Evolutionary conservation across 37 sponge, comb jelly and placozoan genomes (phyloP).

Genomic region (Tethya wilhelma): DNA sequence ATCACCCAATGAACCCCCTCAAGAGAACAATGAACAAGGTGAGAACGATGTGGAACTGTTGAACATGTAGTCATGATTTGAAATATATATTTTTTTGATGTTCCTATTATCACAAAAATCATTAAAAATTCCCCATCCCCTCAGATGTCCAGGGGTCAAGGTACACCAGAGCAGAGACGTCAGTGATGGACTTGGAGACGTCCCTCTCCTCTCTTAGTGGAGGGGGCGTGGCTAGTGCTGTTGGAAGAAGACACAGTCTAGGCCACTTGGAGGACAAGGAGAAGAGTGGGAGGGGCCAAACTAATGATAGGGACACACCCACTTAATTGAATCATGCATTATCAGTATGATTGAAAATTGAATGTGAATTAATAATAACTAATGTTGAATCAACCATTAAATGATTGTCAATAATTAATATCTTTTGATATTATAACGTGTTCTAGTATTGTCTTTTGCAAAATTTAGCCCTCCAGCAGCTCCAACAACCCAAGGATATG

Average conservation of each 20-base stretch:
- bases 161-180: background rate
- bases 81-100: background rate
- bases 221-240: background rate
- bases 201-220: background rate
- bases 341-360: too few species aligned
- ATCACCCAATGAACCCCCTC: background rate
- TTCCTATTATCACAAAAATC: too few species aligned
- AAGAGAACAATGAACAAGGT: background rate
- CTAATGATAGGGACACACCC: too few species aligned
- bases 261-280: background rate
- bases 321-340: too few species aligned
- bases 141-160: background rate
- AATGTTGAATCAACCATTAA: too few species aligned
- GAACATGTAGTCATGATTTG: background rate
- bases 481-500: too few species aligned
- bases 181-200: background rate
- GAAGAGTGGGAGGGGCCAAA: background rate
- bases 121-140: background rate
- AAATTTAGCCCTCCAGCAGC: too few species aligned
- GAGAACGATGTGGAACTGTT: too few species aligned
- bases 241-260: slow-evolving; percentile 7
- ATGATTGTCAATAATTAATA: too few species aligned
- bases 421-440: too few species aligned
- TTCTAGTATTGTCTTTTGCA: too few species aligned
- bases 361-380: too few species aligned